Percentiles rank a stretch among this genome's conserved stretches.
Conservation (phyloP, 2,888 invertebrate species). For the Drosophila antonietae region DNA sequence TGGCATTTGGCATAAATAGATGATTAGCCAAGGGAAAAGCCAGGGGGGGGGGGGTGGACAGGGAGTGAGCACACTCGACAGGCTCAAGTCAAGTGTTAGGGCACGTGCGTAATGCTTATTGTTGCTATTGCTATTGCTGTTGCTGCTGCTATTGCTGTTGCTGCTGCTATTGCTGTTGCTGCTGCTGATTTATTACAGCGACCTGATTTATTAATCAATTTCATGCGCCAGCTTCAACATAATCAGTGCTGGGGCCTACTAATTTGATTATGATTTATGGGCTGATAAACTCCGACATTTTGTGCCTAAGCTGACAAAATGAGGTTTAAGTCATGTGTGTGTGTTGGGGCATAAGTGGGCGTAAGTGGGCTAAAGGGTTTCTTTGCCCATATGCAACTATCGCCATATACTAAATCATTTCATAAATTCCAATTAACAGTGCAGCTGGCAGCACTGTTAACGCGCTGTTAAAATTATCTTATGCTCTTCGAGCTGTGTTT, state of each 20-base stretch:
- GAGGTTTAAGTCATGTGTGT: slow-evolving; percentile 1
- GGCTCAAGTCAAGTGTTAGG: slow-evolving; percentile 42
- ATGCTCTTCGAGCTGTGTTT: slow-evolving; percentile 40
- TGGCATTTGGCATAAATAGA: slow-evolving; percentile 40
- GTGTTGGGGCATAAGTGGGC: no score
- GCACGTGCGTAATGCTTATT: slow-evolving; percentile 22
- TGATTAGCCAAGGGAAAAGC: slow-evolving; percentile 18
- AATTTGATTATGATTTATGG: slow-evolving; percentile 79
- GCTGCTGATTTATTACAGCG: slow-evolving; percentile 61
- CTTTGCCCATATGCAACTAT: slow-evolving; percentile 4
- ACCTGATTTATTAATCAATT: slow-evolving; percentile 74
- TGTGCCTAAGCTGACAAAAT: slow-evolving; percentile 27
- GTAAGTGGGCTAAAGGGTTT: not conserved
- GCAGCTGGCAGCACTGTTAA: slow-evolving; percentile 18
- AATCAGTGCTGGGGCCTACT: slow-evolving; percentile 61
- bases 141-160: not conserved
- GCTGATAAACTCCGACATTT: slow-evolving; percentile 43
- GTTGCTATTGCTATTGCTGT: slow-evolving; percentile 1
- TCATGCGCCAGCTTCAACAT: slow-evolving; percentile 63
- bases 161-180: slow-evolving; percentile 8
- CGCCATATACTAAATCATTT: slow-evolving; percentile 11
- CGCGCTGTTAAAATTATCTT: slow-evolving; percentile 7
- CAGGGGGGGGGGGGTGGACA: not conserved
- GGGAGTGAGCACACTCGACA: not conserved
- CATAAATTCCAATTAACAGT: slow-evolving; percentile 51